These are phyloP conservation scores for Drosophila setifemur DNA, from an alignment of 1,140 invertebrate species.

Conservation along the genomic window DNA sequence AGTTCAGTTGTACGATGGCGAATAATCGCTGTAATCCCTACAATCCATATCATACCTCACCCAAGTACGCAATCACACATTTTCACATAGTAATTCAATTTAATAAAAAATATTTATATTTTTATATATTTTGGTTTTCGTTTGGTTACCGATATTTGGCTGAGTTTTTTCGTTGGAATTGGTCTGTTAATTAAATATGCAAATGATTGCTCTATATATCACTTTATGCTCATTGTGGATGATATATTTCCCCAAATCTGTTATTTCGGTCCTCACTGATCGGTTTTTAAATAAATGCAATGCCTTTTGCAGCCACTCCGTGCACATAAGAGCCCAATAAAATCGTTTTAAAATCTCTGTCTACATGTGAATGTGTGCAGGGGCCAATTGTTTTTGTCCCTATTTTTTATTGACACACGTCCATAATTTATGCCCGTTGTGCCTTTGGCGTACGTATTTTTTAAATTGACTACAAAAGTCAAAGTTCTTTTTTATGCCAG, in stretches of 20 bases:
- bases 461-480: not conserved
- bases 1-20: not conserved
- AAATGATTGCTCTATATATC: conserved; percentile 15
- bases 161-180: conserved; percentile 7
- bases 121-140: conserved; percentile 5
- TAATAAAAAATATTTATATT: not conserved
- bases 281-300: conserved; percentile 40
- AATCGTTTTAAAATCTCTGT: conserved; percentile 52
- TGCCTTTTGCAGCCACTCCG: conserved; percentile 7
- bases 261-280: conserved; percentile 8
- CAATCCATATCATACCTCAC: not conserved
- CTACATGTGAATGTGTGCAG: not conserved
- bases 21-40: not conserved
- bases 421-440: conserved; percentile 2
- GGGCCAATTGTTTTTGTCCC: not conserved
- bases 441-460: not conserved
- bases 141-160: conserved; percentile 22
- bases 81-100: not conserved
- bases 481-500: not conserved
- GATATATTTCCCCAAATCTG: conserved; percentile 27
- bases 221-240: not conserved
- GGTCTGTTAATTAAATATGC: conserved; percentile 37
- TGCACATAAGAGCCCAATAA: conserved; percentile 24
- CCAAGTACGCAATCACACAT: not conserved
- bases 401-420: conserved; percentile 10